Percentiles rank a stretch among this genome's conserved stretches.
phyloP scores from a whole-genome alignment of 2,797 vertebrate genomes.

The Girardinus metallicus region DNA sequence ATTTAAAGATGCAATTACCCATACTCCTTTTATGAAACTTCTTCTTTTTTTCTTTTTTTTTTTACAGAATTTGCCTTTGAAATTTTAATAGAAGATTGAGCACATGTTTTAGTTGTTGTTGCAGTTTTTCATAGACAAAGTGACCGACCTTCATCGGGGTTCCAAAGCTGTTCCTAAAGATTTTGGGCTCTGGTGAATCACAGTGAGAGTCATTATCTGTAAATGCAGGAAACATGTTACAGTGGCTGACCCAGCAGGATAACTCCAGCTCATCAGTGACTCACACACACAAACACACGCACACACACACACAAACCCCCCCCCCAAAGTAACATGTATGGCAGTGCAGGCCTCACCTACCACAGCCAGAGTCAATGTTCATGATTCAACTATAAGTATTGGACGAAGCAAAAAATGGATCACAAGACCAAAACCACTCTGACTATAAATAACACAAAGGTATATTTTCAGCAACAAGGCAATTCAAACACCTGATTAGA shows the following conservation, averaged over 20 bases:
- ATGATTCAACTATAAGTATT: background rate
- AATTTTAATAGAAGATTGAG: background rate
- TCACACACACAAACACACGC: background rate
- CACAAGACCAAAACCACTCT: background rate
- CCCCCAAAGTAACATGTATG: background rate
- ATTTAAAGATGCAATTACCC: background rate
- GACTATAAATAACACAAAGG: background rate
- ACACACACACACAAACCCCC: too few species aligned
- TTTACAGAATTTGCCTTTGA: background rate
- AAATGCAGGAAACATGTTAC: background rate
- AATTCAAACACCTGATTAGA: background rate
- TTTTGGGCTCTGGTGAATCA: background rate
- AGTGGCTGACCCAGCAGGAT: background rate
- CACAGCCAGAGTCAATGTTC: background rate
- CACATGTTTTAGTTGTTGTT: background rate
- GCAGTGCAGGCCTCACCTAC: background rate
- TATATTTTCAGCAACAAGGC: background rate
- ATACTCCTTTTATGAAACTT: background rate
- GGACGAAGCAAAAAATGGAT: background rate
- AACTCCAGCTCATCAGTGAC: background rate
- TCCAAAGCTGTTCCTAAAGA: background rate
- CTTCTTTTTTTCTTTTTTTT: background rate
- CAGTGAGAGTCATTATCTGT: background rate
- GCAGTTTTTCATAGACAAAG: background rate
- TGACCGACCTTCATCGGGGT: background rate